phyloP scores from a whole-genome alignment of 2,797 vertebrate species.

The Labroides dimidiatus region DNA sequence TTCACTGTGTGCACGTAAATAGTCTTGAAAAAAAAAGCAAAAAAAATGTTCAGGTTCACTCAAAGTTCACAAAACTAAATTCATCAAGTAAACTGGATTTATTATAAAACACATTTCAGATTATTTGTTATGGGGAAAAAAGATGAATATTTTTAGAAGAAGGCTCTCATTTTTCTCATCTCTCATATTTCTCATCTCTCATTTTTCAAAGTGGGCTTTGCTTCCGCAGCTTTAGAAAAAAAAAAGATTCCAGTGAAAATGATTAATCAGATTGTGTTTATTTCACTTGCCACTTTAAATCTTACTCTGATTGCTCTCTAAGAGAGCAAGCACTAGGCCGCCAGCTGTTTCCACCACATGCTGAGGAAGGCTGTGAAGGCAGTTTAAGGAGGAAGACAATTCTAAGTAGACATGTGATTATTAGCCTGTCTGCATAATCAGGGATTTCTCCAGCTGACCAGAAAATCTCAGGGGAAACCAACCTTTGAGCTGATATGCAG shows the following conservation, averaged over 20 bases:
- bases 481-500: conserved; percentile 67
- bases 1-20: not conserved
- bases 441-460: conserved; percentile 45
- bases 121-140: not conserved
- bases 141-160: conserved; percentile 2
- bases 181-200: too few species aligned
- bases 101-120: not conserved
- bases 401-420: conserved; percentile 59
- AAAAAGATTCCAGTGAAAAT: conserved; percentile 9
- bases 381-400: conserved; percentile 39
- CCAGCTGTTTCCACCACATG: conserved; percentile 68
- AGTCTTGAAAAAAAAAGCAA: not conserved
- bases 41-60: conserved; percentile 3
- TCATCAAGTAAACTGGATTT: not conserved
- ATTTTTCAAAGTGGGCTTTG: not conserved
- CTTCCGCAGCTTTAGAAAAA: not conserved
- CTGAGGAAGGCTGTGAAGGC: conserved; percentile 47
- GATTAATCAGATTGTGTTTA: conserved; percentile 34
- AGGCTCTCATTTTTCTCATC: not conserved
- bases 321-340: conserved; percentile 35
- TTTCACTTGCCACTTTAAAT: conserved; percentile 45
- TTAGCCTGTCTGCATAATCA: conserved; percentile 52
- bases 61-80: conserved; percentile 16
- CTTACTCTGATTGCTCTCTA: conserved; percentile 34
- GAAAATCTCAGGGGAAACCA: conserved; percentile 54